Evolutionary conservation across 2,888 invertebrate species (phyloP).

Genomic region (Melanargia galathea): DNA sequence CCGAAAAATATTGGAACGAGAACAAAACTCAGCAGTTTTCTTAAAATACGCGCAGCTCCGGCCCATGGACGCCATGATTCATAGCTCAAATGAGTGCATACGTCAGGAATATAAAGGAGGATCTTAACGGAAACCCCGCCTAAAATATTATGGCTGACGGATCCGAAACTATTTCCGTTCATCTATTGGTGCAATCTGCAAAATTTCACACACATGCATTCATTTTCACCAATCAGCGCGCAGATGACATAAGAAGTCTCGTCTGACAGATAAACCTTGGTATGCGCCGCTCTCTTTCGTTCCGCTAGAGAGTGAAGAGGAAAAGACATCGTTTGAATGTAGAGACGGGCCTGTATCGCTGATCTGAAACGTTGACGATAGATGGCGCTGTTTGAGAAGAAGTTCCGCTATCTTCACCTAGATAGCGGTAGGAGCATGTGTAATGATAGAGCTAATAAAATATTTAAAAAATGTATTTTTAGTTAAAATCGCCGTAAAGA

Average conservation of each 20-base stretch:
- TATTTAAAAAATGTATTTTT: neutral
- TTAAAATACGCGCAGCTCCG: constrained; percentile 66
- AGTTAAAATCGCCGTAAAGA: neutral
- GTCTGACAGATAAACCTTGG: constrained; percentile 59
- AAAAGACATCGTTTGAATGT: constrained; percentile 53
- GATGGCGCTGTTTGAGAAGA: constrained; percentile 63
- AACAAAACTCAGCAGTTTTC: constrained; percentile 66
- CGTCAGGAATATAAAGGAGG: constrained; percentile 81
- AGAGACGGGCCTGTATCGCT: constrained; percentile 49
- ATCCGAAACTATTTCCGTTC: constrained; percentile 54
- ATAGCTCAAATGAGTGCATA: constrained; percentile 80
- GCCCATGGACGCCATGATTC: constrained; percentile 72
- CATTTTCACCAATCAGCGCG: constrained; percentile 70
- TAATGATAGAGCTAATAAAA: neutral
- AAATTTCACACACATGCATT: constrained; percentile 59
- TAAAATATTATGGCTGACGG: constrained; percentile 76
- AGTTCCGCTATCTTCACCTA: constrained; percentile 55
- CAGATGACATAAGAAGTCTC: constrained; percentile 60
- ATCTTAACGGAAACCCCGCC: constrained; percentile 68
- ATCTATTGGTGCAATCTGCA: constrained; percentile 67
- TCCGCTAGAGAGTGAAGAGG: constrained; percentile 59
- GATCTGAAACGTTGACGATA: constrained; percentile 45
- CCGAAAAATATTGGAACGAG: constrained; percentile 54
- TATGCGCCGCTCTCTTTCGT: constrained; percentile 63
- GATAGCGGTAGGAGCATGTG: constrained; percentile 52